Conservation (phyloP, 2,797 vertebrate genomes). For the Adelosebastes latens region DNA sequence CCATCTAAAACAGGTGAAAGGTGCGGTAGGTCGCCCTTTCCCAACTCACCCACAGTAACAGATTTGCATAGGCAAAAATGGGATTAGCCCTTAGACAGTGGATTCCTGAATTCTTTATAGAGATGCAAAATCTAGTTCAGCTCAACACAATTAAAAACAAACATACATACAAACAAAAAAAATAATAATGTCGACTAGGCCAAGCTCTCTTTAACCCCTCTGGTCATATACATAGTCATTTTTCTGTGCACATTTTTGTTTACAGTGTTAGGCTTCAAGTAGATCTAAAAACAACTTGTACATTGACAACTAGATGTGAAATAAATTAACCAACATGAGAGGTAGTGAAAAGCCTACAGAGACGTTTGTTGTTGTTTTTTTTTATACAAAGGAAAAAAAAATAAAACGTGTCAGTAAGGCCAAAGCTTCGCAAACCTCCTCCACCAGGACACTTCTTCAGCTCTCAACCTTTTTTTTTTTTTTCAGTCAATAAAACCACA, state of each 20-base stretch:
- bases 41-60: conserved; percentile 92
- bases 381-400: conserved; percentile 53
- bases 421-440: conserved; percentile 70
- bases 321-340: conserved; percentile 94
- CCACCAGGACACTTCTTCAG: conserved; percentile 42
- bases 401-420: conserved; percentile 70
- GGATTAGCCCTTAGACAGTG: conserved; percentile 97
- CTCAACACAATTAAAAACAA: conserved; percentile 82
- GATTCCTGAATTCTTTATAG: conserved; percentile 95
- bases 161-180: conserved; percentile 67
- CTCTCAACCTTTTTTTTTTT: conserved; percentile 29
- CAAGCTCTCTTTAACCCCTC: conserved; percentile 79
- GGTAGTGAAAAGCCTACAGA: conserved; percentile 94
- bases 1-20: conserved; percentile 87
- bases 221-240: conserved; percentile 77
- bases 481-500: conserved; percentile 48
- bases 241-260: conserved; percentile 84
- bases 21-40: conserved; percentile 85
- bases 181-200: conserved; percentile 74
- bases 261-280: conserved; percentile 91
- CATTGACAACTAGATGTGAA: conserved; percentile 86
- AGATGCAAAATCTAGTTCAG: conserved; percentile 84
- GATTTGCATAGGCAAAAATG: conserved; percentile 99
- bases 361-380: conserved; percentile 61
- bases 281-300: conserved; percentile 85